Evolutionary conservation across 1,140 invertebrate genomes (phyloP), one percentile per base, ranked within the genome.

Genomic region (Paracyclopina nana): DNA sequence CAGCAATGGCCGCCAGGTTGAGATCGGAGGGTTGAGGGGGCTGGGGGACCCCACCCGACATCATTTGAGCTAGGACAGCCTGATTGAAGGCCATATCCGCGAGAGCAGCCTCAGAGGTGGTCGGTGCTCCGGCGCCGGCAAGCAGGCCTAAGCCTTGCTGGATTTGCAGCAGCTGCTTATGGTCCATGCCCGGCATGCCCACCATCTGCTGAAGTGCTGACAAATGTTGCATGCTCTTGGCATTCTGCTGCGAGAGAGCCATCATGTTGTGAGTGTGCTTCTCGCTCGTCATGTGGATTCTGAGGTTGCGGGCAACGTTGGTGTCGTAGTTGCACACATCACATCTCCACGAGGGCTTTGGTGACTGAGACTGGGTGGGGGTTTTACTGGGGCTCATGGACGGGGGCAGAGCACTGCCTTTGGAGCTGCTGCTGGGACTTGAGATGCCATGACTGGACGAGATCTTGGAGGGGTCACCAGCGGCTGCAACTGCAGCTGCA

Each of bases 261-360:
- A 94, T 78, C 75, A 87, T 87, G 62, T 96, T 96, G 66, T 97
- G 91, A 28, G 90, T 95, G 63, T 97, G 91, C 61, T 96, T 96
- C 63, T 96, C 90, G 57, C 86, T 91, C 9, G 88, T 95, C 87
- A 94, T 94, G 63, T 95, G 90, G 66, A 95, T 95, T 59, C 83
- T 72, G 18, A 96, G 67, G 66, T 97, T 97, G 22, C 91, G 72
- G 0, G 90, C 90, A 12, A 96, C 88, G 60, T 91, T 94, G 0
- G 91, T 96, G 64, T 97, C 91, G 64, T 97, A 97, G 65, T 92
- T 95, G 63, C 91, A 97, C 6, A 95, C 86, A 61, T 96, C 91
- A 65, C 91, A 97, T 1, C 90, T 74, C 72, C 91, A 96, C 34
- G 82, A 88, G 1, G 86, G 85, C 40, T 49, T 49, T 34, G 29